Percentiles rank a stretch among this genome's conserved stretches.
phyloP scores from a whole-genome alignment of 2,113 vertebrate genomes.

The Heteronetta atricapilla region DNA sequence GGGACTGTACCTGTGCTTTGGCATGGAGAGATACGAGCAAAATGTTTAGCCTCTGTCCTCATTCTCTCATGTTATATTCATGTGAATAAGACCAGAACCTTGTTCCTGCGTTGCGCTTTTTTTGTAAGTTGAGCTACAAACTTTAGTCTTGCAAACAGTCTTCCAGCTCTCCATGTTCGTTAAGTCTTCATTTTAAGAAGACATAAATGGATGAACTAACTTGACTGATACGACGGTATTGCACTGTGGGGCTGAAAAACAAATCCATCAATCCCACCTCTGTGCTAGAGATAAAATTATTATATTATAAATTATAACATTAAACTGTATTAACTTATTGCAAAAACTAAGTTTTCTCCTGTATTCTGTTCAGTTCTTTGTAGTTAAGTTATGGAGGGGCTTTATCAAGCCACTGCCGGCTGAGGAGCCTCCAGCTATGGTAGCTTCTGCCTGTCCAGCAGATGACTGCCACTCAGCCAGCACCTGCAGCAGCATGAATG shows the following conservation, averaged over 20 bases:
- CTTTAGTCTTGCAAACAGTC: not conserved
- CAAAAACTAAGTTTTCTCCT: not conserved
- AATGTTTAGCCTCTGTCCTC: not conserved
- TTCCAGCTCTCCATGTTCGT: not conserved
- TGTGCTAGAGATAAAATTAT: not conserved
- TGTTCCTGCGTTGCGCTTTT: not conserved
- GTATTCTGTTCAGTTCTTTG: not conserved
- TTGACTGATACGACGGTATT: too few relatives aligned
- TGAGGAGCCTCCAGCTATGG: not conserved
- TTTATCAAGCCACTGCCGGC: not conserved
- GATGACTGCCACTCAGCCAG: not conserved
- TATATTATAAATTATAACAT: not conserved
- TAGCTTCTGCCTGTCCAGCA: not conserved
- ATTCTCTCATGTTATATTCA: not conserved
- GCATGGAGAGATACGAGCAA: not conserved
- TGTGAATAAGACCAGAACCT: not conserved
- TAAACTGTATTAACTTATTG: not conserved
- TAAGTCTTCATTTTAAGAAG: not conserved
- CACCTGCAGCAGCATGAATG: not conserved
- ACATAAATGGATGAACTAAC: not conserved
- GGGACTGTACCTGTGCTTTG: not conserved
- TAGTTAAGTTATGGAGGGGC: not conserved
- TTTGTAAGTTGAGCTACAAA: not conserved
- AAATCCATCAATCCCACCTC: not conserved
- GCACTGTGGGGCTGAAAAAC: not conserved